A percentile compares a stretch with the other conserved stretches of the same genome.
Evolutionary conservation across 2,113 vertebrate genomes (phyloP).

Genomic region (Nestor notabilis): DNA sequence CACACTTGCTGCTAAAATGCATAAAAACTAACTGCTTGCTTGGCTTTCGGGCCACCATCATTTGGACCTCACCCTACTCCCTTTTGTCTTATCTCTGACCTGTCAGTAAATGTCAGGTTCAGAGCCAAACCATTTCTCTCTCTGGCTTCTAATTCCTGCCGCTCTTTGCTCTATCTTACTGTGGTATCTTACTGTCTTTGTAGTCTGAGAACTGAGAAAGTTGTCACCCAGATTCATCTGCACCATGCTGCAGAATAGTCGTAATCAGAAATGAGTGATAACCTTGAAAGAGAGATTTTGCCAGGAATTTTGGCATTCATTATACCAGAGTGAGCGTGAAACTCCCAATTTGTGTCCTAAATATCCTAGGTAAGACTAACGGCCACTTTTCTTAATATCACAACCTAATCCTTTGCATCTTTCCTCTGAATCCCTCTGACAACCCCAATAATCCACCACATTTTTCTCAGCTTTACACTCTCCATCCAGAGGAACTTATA

Average conservation of each 20-base stretch:
- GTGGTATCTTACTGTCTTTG: neutral
- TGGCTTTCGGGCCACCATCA: neutral
- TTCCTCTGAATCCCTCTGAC: conserved; percentile 58
- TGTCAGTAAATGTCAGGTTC: neutral
- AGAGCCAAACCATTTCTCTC: neutral
- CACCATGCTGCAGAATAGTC: neutral
- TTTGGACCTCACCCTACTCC: neutral
- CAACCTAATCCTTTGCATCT: conserved; percentile 56
- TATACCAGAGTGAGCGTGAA: neutral
- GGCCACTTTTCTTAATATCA: conserved; percentile 32
- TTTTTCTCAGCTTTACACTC: conserved; percentile 55
- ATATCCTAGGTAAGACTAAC: conserved; percentile 10
- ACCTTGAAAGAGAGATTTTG: conserved; percentile 14
- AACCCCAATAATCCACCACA: conserved; percentile 43
- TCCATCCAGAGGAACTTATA: conserved; percentile 45
- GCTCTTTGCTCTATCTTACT: neutral
- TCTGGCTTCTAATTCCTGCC: neutral
- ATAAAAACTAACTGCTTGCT: neutral
- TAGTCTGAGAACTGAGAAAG: neutral
- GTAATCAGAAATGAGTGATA: neutral
- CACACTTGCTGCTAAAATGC: neutral
- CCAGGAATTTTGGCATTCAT: neutral
- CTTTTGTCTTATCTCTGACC: neutral
- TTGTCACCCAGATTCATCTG: neutral
- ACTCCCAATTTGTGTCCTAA: conserved; percentile 38